Evolutionary conservation across 1,140 invertebrate species (phyloP).

Genomic region (Drosophila mauritiana): DNA sequence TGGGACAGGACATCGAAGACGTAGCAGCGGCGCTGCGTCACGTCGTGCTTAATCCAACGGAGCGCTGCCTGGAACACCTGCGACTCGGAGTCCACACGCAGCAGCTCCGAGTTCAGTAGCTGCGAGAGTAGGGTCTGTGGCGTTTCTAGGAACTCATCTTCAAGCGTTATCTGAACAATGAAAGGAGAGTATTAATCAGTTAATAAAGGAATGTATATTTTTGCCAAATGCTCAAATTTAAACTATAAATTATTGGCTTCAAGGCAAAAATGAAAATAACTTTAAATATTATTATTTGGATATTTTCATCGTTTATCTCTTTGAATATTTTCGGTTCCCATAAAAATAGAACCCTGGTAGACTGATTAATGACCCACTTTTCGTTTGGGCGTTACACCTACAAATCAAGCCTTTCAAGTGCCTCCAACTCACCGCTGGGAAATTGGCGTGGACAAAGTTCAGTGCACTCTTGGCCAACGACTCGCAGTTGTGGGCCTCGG

Average conservation of each 20-base stretch:
- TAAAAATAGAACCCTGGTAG: neutral
- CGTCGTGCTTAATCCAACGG: constrained; percentile 95
- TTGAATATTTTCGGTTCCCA: neutral
- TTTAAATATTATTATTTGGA: too few relatives aligned
- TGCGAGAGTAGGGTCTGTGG: constrained; percentile 92
- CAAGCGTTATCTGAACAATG: constrained; percentile 86
- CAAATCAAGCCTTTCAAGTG: constrained; percentile 6
- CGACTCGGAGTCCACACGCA: constrained; percentile 95
- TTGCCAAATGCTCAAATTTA: too few relatives aligned
- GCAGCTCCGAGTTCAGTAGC: constrained; percentile 93
- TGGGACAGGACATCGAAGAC: constrained; percentile 94
- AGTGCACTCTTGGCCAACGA: constrained; percentile 92
- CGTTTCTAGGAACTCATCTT: constrained; percentile 96
- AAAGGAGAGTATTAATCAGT: neutral
- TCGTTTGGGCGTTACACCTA: neutral
- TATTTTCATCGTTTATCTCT: too few relatives aligned
- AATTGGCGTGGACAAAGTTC: constrained; percentile 94
- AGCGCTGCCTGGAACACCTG: constrained; percentile 96
- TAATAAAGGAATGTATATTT: neutral
- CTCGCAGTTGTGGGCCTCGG: constrained; percentile 94
- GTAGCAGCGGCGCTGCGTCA: constrained; percentile 90
- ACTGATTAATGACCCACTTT: neutral
- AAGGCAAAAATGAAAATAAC: too few relatives aligned
- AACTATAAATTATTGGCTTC: too few relatives aligned
- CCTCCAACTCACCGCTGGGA: constrained; percentile 89